Conservation (phyloP, 2,888 invertebrate species). For the Melanostoma mellinum region DNA sequence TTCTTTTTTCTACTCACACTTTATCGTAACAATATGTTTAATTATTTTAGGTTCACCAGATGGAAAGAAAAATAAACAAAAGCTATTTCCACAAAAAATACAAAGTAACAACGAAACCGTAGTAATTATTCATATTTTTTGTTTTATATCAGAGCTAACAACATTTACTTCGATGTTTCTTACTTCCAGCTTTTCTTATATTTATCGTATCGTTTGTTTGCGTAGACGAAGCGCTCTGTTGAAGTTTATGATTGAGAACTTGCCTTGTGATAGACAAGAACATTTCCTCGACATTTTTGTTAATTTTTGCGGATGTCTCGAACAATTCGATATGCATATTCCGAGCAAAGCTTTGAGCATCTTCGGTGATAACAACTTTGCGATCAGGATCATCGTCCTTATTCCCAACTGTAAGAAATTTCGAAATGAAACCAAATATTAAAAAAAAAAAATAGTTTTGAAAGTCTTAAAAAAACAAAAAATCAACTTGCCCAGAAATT, state of each 20-base stretch:
- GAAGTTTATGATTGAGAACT: constrained; percentile 81
- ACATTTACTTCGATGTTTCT: constrained; percentile 80
- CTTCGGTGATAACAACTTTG: constrained; percentile 98
- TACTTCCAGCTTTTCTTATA: constrained; percentile 77
- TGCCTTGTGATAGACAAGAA: constrained; percentile 86
- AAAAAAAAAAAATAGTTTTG: not conserved
- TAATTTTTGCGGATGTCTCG: constrained; percentile 99
- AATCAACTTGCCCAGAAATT: too few species aligned
- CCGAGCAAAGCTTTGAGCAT: constrained; percentile 97
- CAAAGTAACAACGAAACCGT: too few species aligned
- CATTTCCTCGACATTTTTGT: constrained; percentile 99
- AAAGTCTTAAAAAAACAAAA: not conserved
- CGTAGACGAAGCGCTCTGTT: constrained; percentile 80
- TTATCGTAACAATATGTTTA: too few species aligned
- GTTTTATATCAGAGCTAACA: constrained; percentile 75
- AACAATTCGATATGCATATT: constrained; percentile 98
- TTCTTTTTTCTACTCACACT: too few species aligned
- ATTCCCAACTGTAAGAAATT: constrained; percentile 90
- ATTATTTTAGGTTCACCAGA: too few species aligned
- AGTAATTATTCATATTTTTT: too few species aligned
- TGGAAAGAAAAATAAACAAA: too few species aligned
- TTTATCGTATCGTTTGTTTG: constrained; percentile 80
- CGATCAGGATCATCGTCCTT: constrained; percentile 97
- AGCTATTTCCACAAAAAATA: too few species aligned
- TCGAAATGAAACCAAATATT: not conserved